A percentile compares a stretch with the other conserved stretches of the same genome.
Conservation (phyloP, 2,797 vertebrate genomes). For the Phalloptychus januarius region DNA sequence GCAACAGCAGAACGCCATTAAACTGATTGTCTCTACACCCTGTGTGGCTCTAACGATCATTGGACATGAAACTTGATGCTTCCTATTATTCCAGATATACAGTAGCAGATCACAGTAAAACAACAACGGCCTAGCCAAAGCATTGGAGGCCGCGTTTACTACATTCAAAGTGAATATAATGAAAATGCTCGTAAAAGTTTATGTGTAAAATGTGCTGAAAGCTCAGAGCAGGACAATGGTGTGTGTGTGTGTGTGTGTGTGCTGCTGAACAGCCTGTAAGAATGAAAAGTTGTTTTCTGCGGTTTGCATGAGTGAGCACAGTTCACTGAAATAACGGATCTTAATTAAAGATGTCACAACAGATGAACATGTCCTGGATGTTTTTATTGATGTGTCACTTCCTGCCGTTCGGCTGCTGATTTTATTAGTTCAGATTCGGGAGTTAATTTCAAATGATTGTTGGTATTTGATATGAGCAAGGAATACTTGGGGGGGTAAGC, state of each 20-base stretch:
- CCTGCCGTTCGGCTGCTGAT: not conserved
- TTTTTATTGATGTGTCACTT: constrained; percentile 5
- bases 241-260: constrained; percentile 19
- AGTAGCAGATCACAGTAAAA: constrained; percentile 17
- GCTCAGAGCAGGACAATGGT: constrained; percentile 43
- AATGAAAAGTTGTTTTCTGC: constrained; percentile 24
- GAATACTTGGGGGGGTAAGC: not conserved
- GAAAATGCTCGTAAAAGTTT: constrained; percentile 43
- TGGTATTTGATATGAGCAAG: not conserved
- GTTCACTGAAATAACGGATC: constrained; percentile 44
- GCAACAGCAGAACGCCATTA: constrained; percentile 5
- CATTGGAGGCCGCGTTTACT: constrained; percentile 14
- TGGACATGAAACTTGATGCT: constrained; percentile 5
- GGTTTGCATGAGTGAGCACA: constrained; percentile 32
- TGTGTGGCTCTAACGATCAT: not conserved
- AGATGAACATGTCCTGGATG: constrained; percentile 16
- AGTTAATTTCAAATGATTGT: constrained; percentile 3
- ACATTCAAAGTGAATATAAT: constrained; percentile 15
- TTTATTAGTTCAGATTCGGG: not conserved
- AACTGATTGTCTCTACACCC: constrained; percentile 9
- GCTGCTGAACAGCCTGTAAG: constrained; percentile 47
- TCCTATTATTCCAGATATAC: constrained; percentile 13
- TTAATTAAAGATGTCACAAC: constrained; percentile 39
- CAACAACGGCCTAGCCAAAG: constrained; percentile 8
- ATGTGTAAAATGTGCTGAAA: constrained; percentile 31